Percentiles rank a stretch among this genome's conserved stretches.
Conservation (phyloP, 2,888 invertebrate genomes). For the Noctua fimbriata region DNA sequence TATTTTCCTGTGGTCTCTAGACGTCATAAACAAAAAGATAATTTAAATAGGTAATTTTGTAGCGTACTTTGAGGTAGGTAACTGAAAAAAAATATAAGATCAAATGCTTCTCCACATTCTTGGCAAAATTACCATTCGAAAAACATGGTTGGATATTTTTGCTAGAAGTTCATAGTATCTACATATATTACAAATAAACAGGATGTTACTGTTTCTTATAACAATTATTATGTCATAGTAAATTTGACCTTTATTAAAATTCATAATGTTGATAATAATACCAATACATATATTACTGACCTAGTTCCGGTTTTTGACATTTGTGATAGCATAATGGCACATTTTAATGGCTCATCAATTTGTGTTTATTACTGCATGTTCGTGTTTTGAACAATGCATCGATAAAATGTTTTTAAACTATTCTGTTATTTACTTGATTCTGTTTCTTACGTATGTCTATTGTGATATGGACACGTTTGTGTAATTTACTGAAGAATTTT, state of each 20-base stretch:
- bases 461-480: slow-evolving; percentile 29
- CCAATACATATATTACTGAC: slow-evolving; percentile 22
- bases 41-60: neutral
- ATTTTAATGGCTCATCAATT: slow-evolving; percentile 41
- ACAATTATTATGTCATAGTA: neutral
- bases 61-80: neutral
- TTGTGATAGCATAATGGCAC: slow-evolving; percentile 9
- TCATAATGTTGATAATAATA: neutral
- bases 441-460: slow-evolving; percentile 2
- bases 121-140: neutral
- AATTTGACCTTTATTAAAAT: slow-evolving; percentile 1
- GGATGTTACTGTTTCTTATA: neutral
- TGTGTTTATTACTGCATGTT: slow-evolving; percentile 31
- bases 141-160: neutral
- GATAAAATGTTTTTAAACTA: slow-evolving; percentile 12
- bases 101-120: neutral
- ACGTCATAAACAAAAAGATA: slow-evolving; percentile 24
- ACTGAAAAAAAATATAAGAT: neutral
- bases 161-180: neutral
- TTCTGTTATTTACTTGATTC: slow-evolving; percentile 24
- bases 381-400: slow-evolving; percentile 31
- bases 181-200: neutral
- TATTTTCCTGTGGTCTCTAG: slow-evolving; percentile 25
- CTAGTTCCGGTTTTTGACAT: slow-evolving; percentile 52
- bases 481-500: slow-evolving; percentile 12